Evolutionary conservation across 2,888 invertebrate genomes (phyloP).

Genomic region (Aquatica leii): DNA sequence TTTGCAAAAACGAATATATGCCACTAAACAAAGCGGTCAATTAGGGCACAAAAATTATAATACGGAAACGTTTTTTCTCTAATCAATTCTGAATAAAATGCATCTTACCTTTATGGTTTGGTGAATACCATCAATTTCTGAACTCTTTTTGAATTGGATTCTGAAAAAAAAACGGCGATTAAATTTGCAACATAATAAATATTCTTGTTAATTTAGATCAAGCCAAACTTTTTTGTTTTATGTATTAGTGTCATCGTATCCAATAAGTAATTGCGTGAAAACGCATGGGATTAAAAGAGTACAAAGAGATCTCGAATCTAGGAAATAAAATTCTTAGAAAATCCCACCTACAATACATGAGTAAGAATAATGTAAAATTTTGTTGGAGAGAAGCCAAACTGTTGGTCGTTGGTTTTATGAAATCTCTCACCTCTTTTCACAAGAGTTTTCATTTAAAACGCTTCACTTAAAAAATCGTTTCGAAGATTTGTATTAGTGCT

Average conservation of each 20-base stretch:
- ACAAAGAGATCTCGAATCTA: background rate
- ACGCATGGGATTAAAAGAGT: background rate
- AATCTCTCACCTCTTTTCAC: background rate
- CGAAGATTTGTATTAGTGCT: background rate
- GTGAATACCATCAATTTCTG: too few relatives aligned
- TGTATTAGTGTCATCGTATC: too few relatives aligned
- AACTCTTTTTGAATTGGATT: background rate
- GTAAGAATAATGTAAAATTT: background rate
- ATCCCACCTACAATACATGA: background rate
- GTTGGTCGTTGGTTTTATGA: background rate
- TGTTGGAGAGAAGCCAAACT: constrained; percentile 1
- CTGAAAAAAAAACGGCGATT: background rate
- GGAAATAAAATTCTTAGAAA: constrained; percentile 8
- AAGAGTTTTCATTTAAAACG: too few relatives aligned
- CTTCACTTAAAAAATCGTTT: constrained; percentile 5
- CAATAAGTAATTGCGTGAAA: too few relatives aligned
- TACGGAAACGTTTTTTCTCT: too few relatives aligned
- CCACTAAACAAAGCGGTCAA: too few relatives aligned
- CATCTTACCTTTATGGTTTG: too few relatives aligned
- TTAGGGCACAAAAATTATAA: too few relatives aligned
- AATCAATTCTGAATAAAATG: too few relatives aligned
- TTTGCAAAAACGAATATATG: too few relatives aligned
- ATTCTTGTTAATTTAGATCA: too few relatives aligned
- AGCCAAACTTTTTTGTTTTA: too few relatives aligned
- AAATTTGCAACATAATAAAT: background rate